Percentiles rank a stretch among this genome's conserved stretches.
phyloP scores from a whole-genome alignment of 1,140 invertebrate species.

The Sminthurinus signatus region DNA sequence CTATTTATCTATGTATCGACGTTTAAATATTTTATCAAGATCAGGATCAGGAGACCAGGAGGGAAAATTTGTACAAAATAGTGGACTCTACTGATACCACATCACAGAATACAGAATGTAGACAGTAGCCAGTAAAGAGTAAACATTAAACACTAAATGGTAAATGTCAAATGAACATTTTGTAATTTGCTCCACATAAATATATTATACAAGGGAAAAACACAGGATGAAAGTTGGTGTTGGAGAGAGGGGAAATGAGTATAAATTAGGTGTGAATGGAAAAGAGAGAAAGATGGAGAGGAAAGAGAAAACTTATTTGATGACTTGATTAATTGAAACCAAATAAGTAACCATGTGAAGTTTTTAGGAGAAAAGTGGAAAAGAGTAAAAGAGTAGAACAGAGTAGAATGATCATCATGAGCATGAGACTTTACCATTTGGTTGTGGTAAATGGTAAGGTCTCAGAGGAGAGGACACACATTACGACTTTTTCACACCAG shows the following conservation, averaged over 20 bases:
- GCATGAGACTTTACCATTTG: slow-evolving; percentile 1
- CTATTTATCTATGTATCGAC: too few species aligned
- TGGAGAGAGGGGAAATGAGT: neutral
- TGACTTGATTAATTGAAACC: slow-evolving; percentile 13
- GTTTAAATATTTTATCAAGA: too few species aligned
- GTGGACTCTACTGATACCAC: too few species aligned
- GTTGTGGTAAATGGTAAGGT: neutral
- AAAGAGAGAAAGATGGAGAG: too few species aligned
- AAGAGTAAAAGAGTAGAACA: neutral
- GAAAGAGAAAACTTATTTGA: neutral
- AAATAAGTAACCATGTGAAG: neutral
- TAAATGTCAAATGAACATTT: too few species aligned
- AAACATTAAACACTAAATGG: too few species aligned
- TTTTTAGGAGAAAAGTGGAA: too few species aligned
- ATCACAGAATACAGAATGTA: too few species aligned
- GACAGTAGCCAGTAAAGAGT: too few species aligned
- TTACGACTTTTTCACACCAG: neutral
- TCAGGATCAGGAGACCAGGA: too few species aligned
- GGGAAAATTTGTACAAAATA: too few species aligned
- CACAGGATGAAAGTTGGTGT: neutral
- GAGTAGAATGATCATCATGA: slow-evolving; percentile 3
- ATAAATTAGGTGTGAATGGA: too few species aligned
- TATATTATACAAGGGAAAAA: neutral
- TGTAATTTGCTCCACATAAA: neutral
- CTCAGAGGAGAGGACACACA: neutral